Base-by-base conservation (phyloP, 2,888 invertebrate species). In the Agrochola lota region DNA sequence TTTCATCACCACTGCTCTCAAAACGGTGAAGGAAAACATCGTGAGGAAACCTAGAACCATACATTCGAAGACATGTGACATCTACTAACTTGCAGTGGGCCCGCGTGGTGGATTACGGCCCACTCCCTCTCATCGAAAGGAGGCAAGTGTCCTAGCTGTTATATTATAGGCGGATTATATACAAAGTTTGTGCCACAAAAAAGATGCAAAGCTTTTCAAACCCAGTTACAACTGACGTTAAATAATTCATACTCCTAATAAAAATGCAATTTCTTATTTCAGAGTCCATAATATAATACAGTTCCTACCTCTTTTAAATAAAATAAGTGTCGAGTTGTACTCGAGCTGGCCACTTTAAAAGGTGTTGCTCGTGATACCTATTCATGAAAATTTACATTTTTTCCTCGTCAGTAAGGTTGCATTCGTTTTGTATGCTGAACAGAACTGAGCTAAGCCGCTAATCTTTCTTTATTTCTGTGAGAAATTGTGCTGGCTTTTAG, bases 311-410 rank as follows among this genome's bases (percentile, higher is more conserved):
- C 35, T 66, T 76, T 78, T 78, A 68, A 57, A 40, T 40, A 7
- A 68, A 57, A 40, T 40, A 40, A 40, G 23, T 40, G 55, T 23
- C 17, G 15, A 55, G n/a, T 55, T 26, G 52, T 35, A 55, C 26
- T 35, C 17, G 9, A 35, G 80, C 49, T 59, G 9, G 46, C 49
- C 17, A 74, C 57, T 64, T 52, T 74, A 80, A 43, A 57, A 46
- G 30, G 35, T 49, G 46, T 78, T 60, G 2, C 43, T 46, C n/a
- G 15, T 55, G 26, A 43, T 40, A 26, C 11, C 1, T 46, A 57
- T 80, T 80, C 74, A 57, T 49, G 63, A 49, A 49, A 46, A 81
- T 80, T 80, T 74, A 23, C 9, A 49, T 73, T 43, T 68, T 46
- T 46, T 69, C 23, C 60, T 55, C 43, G 6, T 20, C 59, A 43